phyloP scores from a whole-genome alignment of 2,888 invertebrate species.

The Cephus rjabovi region DNA sequence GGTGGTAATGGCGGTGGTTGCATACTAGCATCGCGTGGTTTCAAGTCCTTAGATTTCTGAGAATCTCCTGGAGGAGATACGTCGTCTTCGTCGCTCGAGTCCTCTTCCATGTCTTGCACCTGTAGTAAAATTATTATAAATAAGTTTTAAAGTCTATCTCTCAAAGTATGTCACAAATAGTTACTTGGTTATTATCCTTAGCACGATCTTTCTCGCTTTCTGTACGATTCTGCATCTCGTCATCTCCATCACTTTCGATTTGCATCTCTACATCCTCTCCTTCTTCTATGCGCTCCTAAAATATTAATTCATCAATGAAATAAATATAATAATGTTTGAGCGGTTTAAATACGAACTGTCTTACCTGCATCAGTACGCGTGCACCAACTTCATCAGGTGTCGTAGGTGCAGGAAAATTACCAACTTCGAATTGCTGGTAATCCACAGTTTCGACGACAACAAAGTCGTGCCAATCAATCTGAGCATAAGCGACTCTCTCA shows the following conservation, averaged over 20 bases:
- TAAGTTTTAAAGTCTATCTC: constrained; percentile 5
- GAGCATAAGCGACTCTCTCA: constrained; percentile 95
- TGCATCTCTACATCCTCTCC: constrained; percentile 91
- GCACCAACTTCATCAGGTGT: constrained; percentile 98
- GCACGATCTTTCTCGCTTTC: constrained; percentile 66
- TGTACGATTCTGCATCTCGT: constrained; percentile 67
- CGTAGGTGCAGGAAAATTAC: constrained; percentile 96
- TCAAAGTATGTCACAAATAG: not conserved
- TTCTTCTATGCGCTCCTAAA: constrained; percentile 79
- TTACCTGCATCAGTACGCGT: constrained; percentile 85
- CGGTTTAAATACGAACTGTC: constrained; percentile 15
- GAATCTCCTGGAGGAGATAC: constrained; percentile 55
- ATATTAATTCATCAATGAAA: constrained; percentile 1
- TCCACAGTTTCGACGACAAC: constrained; percentile 99
- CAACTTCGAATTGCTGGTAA: constrained; percentile 95
- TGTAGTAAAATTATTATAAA: constrained; percentile 21
- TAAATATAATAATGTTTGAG: not conserved
- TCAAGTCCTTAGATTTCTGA: constrained; percentile 56
- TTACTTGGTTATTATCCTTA: constrained; percentile 68
- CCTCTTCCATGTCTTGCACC: constrained; percentile 94
- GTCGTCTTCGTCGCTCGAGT: constrained; percentile 78
- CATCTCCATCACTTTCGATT: constrained; percentile 85
- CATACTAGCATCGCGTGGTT: constrained; percentile 64
- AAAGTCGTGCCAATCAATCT: constrained; percentile 99
- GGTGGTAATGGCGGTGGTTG: constrained; percentile 84